Conservation (phyloP, 2,113 vertebrate species). For the Gasterosteus aculeatus region DNA sequence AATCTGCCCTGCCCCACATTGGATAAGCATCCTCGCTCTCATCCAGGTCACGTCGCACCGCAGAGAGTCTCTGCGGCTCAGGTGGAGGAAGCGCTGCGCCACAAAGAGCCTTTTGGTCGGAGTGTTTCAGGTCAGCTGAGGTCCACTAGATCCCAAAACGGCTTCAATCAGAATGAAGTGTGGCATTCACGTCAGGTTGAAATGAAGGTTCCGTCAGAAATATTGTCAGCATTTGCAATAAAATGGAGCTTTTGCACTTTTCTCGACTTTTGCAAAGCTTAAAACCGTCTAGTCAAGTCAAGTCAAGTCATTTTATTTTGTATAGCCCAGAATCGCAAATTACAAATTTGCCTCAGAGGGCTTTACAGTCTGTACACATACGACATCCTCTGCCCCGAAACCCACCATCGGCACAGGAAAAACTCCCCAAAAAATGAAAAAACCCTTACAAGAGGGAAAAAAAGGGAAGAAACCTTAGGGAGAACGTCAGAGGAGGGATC, state of each 20-base stretch:
- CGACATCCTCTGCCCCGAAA: too few relatives aligned
- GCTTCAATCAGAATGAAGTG: background rate
- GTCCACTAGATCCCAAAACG: background rate
- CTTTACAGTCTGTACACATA: too few relatives aligned
- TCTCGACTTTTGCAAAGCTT: background rate
- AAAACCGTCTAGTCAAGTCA: background rate
- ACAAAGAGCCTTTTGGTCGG: conserved; percentile 6
- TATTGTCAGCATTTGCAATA: background rate
- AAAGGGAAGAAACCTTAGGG: too few relatives aligned
- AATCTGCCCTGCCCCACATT: conserved; percentile 72
- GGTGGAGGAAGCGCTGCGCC: conserved; percentile 18
- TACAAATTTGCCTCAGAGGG: too few relatives aligned
- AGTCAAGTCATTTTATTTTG: too few relatives aligned
- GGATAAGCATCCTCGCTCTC: conserved; percentile 51
- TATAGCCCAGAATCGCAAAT: too few relatives aligned
- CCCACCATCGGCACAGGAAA: too few relatives aligned
- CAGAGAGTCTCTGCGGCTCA: conserved; percentile 39
- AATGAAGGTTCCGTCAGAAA: background rate
- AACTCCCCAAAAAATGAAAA: too few relatives aligned
- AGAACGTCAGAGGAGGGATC: too few relatives aligned
- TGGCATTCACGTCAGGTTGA: background rate
- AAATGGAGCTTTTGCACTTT: background rate
- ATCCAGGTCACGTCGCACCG: conserved; percentile 67
- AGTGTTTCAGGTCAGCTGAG: conserved; percentile 19
- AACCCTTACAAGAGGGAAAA: too few relatives aligned